Percentiles rank a stretch among this genome's conserved stretches.
These are phyloP conservation scores for Mirounga angustirostris DNA, from an alignment of 2,113 vertebrate species.

Conservation along the genomic window DNA sequence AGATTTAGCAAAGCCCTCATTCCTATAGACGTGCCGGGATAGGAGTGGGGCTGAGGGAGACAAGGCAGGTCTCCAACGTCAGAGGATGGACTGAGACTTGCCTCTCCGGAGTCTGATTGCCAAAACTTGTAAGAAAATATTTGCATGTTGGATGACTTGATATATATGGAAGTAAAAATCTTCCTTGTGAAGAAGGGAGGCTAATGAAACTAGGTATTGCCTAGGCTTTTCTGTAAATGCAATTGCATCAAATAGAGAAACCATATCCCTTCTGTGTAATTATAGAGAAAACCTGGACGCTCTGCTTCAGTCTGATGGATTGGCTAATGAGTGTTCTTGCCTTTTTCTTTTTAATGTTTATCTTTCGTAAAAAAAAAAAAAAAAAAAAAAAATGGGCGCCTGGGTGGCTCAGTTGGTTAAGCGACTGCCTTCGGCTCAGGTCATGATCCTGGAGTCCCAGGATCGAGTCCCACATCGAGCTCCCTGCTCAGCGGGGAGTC, in stretches of 20 bases:
- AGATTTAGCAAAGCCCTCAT: background rate
- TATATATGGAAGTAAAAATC: constrained; percentile 1
- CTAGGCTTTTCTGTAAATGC: background rate
- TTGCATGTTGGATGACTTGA: background rate
- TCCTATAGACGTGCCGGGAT: accelerated
- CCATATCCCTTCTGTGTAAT: background rate
- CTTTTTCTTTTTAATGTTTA: background rate
- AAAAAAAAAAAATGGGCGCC: too few relatives aligned
- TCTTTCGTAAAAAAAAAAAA: background rate
- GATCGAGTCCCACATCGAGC: too few relatives aligned
- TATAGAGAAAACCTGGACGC: background rate
- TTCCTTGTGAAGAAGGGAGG: background rate
- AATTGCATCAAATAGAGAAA: background rate
- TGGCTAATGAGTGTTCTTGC: background rate
- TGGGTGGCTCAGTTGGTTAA: too few relatives aligned
- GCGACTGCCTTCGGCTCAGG: too few relatives aligned
- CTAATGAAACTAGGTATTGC: background rate
- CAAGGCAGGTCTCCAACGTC: background rate
- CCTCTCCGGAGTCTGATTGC: background rate
- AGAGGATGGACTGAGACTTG: background rate
- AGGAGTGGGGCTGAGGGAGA: background rate
- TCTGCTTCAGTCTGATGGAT: background rate
- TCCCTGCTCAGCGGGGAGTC: too few relatives aligned
- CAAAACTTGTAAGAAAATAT: background rate
- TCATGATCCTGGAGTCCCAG: too few relatives aligned